Conservation (phyloP, 2,888 invertebrate genomes). For the Heliconius ethilla region DNA sequence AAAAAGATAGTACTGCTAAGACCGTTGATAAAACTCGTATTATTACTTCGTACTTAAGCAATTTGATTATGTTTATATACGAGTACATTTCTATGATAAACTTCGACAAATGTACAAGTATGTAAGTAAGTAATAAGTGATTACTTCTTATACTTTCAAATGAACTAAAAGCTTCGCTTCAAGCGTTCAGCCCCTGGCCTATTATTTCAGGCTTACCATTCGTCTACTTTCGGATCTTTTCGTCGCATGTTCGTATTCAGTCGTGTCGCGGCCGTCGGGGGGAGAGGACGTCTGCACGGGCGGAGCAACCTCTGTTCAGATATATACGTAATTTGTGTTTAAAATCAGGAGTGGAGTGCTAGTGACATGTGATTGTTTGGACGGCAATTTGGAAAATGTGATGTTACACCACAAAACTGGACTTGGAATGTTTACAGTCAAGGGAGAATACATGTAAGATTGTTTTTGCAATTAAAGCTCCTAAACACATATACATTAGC, state of each 20-base stretch:
- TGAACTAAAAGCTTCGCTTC: not conserved
- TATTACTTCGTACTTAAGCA: no score
- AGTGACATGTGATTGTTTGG: slow-evolving; percentile 28
- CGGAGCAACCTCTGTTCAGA: not conserved
- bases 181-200: slow-evolving; percentile 19
- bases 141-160: no score
- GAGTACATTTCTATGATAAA: no score
- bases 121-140: no score
- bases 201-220: slow-evolving; percentile 32
- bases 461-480: not conserved
- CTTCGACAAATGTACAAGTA: no score
- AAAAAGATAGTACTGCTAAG: no score
- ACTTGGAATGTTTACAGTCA: slow-evolving; percentile 14
- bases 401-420: not conserved
- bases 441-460: slow-evolving; percentile 26
- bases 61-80: no score
- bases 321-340: slow-evolving; percentile 16
- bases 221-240: slow-evolving; percentile 32
- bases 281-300: not conserved
- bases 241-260: slow-evolving; percentile 29
- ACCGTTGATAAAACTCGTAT: no score
- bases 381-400: slow-evolving; percentile 11
- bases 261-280: slow-evolving; percentile 28
- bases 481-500: no score
- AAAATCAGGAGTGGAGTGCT: slow-evolving; percentile 14